These are phyloP conservation scores for Sardina pilchardus DNA, from an alignment of 2,113 vertebrate species.

Conservation along the genomic window DNA sequence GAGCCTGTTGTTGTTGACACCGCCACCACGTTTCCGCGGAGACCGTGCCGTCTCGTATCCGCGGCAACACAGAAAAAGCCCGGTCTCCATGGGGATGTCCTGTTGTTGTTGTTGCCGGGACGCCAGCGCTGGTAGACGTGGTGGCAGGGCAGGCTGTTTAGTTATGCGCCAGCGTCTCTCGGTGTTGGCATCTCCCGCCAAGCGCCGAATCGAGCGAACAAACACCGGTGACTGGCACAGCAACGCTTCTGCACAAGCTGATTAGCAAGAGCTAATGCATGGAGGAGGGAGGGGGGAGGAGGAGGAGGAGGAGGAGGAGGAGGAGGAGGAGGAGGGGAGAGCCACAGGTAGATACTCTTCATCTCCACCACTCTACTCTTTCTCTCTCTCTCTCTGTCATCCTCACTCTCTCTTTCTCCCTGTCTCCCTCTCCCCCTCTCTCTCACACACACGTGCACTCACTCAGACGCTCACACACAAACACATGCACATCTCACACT, in stretches of 20 bases:
- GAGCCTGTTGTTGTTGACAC: not conserved
- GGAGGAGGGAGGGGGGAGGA: not conserved
- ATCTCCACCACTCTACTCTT: not conserved
- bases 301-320: no score
- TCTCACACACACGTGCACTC: not conserved
- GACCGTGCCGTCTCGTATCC: not conserved
- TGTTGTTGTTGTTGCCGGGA: not conserved
- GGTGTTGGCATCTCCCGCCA: no score
- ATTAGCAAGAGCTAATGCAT: not conserved
- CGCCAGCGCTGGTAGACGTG: not conserved
- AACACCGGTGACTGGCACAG: not conserved
- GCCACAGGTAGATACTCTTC: not conserved
- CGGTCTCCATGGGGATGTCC: not conserved
- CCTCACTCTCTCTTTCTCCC: no score
- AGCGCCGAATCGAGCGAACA: no score
- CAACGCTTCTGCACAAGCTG: not conserved
- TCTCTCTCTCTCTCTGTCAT: no score
- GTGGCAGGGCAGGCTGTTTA: not conserved
- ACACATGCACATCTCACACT: not conserved
- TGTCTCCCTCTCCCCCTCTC: no score
- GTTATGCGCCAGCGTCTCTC: not conserved
- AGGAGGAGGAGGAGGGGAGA: not conserved
- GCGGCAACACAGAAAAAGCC: not conserved
- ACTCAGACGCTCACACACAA: no score
- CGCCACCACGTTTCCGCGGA: not conserved